Conservation (phyloP, 2,113 vertebrate species). For the Panurus biarmicus region DNA sequence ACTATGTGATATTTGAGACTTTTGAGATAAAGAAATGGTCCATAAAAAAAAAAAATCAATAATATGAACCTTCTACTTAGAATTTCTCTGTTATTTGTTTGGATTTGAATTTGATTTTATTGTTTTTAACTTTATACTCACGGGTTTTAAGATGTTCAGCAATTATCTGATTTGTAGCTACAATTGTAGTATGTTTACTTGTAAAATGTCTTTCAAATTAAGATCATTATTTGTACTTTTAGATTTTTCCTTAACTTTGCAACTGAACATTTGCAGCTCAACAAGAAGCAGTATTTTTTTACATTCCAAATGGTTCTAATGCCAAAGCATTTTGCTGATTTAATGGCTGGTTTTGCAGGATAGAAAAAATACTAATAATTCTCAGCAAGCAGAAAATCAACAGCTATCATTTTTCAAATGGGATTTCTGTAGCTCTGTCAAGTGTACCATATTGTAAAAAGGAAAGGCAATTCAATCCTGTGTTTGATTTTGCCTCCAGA, state of each 20-base stretch:
- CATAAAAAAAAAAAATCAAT: neutral
- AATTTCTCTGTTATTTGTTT: neutral
- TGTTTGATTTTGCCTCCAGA: neutral
- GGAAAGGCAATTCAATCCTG: neutral
- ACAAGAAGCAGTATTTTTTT: slow-evolving; percentile 19
- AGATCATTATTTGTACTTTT: neutral
- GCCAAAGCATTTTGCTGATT: slow-evolving; percentile 28
- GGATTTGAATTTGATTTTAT: slow-evolving; percentile 14
- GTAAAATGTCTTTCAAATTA: slow-evolving; percentile 38
- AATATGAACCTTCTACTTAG: neutral
- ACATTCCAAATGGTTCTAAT: slow-evolving; percentile 5
- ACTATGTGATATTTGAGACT: neutral
- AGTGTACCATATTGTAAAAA: neutral
- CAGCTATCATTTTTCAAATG: slow-evolving; percentile 23
- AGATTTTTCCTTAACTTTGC: slow-evolving; percentile 24
- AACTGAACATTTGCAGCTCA: neutral
- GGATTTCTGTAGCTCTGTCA: slow-evolving; percentile 36
- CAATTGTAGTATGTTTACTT: slow-evolving; percentile 10
- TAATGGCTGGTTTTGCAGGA: slow-evolving; percentile 27
- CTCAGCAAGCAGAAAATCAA: slow-evolving; percentile 55
- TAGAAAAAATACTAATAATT: slow-evolving; percentile 53
- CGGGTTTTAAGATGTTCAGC: slow-evolving; percentile 14
- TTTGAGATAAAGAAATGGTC: neutral
- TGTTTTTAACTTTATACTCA: slow-evolving; percentile 27
- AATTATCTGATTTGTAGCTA: slow-evolving; percentile 51